Evolutionary conservation across 2,113 vertebrate genomes (phyloP), one percentile per base, ranked within the genome.

Genomic region (Urocolius indicus): DNA sequence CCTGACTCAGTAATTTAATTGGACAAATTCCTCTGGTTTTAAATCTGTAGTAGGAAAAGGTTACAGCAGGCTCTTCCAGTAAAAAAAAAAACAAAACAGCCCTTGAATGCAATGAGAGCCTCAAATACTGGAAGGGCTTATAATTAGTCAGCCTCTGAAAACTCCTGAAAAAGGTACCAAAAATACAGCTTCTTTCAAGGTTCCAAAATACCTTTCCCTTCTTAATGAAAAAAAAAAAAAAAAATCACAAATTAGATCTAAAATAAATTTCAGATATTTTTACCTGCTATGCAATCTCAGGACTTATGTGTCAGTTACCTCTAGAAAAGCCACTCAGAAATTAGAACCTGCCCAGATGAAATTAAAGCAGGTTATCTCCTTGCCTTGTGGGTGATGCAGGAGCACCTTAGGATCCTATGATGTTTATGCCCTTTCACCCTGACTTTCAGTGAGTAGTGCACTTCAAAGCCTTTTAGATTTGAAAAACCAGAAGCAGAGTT

Each of bases 311-410:
- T 75, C 52, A 91, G 75, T 55, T 85, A 76, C 46, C 24, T 66
- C 45, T 54, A 91, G 49, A 95, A 89, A 93, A 89, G 54, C 17
- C 21, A 41, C 27, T 69, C 38, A 29, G n/a, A 69, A 93, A 72
- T 32, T 57, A 68, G 36, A 85, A 43, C 26, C 57, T 82, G 45
- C 10, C 5, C 17, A 7, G 54, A 17, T 79, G 13, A 91, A 91
- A 91, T 82, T 72, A 87, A 92, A 94, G 58, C 34, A 54, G 54
- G 41, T 32, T 95, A 89, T 58, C 80, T 95, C 32, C 27, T 79
- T 79, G 23, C 27, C 49, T 91, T 26, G 3, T 15, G 89, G 36
- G 45, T 72, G 54, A 79, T 6, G 6, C 21, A 82, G 43, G 22
- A 81, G 36, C 22, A 82, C 52, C 21, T 29, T 9, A 46, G 23